These are phyloP conservation scores for Thalassarche chlororhynchos DNA, from an alignment of 2,113 vertebrate species.

Conservation along the genomic window DNA sequence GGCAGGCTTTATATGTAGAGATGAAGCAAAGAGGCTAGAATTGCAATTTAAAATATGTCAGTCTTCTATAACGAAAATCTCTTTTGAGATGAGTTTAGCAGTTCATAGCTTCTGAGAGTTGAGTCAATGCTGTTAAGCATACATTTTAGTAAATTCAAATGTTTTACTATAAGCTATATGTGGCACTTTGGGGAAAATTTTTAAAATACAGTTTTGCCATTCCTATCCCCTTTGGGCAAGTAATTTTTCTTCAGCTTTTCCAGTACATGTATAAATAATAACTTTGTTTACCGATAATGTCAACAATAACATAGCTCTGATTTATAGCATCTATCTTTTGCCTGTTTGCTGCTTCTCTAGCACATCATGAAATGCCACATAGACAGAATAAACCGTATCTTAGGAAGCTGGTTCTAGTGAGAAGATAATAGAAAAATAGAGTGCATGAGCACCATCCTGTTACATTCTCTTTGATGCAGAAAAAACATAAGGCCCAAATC, in stretches of 20 bases:
- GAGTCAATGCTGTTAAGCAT: neutral
- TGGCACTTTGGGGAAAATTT: neutral
- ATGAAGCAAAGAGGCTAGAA: neutral
- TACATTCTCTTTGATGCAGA: neutral
- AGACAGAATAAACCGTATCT: neutral
- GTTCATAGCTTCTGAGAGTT: neutral
- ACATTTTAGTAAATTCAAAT: neutral
- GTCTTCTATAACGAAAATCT: neutral
- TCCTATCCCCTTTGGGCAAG: neutral
- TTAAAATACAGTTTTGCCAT: neutral
- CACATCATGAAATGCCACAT: neutral
- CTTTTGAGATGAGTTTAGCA: neutral
- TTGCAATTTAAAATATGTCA: neutral
- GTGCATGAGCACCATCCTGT: neutral
- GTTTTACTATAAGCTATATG: neutral
- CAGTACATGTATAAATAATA: constrained; percentile 3
- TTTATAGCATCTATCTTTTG: neutral
- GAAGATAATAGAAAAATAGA: neutral
- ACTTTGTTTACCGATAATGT: neutral
- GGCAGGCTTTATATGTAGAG: neutral
- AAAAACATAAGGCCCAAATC: neutral
- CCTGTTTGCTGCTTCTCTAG: neutral
- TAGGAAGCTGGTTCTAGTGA: neutral
- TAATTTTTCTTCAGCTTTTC: neutral
- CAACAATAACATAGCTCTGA: neutral